Evolutionary conservation across 2,888 invertebrate genomes (phyloP).

Genomic region (Leptopilina syphax): DNA sequence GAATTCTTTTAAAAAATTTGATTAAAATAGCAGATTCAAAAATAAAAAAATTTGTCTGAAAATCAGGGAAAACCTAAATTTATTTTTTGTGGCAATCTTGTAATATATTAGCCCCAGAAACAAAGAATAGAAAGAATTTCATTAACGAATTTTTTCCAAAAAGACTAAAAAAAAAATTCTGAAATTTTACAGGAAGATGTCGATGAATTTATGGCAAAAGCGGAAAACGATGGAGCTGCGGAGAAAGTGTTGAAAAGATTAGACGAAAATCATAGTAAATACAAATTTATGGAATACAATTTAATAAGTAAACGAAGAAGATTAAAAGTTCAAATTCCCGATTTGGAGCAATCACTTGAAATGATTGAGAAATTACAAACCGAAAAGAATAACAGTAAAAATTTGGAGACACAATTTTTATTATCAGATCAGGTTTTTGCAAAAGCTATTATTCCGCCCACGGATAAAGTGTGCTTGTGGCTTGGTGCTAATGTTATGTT

Average conservation of each 20-base stretch:
- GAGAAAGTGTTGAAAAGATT: conserved; percentile 91
- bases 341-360: conserved; percentile 92
- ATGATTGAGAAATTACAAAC: conserved; percentile 93
- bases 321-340: conserved; percentile 95
- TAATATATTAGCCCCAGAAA: too few species aligned
- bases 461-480: conserved; percentile 92
- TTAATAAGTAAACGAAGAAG: conserved; percentile 91
- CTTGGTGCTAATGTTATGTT: conserved; percentile 97
- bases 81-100: too few species aligned
- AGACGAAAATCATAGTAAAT: conserved; percentile 96
- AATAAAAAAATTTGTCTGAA: too few species aligned
- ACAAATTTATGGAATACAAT: conserved; percentile 98
- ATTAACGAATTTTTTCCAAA: too few species aligned
- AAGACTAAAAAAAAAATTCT: background rate
- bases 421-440: conserved; percentile 93
- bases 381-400: conserved; percentile 83
- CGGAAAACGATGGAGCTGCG: conserved; percentile 89
- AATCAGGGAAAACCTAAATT: too few species aligned
- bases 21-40: too few species aligned
- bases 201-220: conserved; percentile 91
- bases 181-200: conserved; percentile 89
- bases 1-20: too few species aligned
- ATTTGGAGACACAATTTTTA: conserved; percentile 92
- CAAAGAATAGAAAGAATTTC: too few species aligned
- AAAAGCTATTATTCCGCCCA: conserved; percentile 91